These are phyloP conservation scores for Scaptomyza graminum DNA, from an alignment of 1,140 invertebrate genomes.

Conservation along the genomic window DNA sequence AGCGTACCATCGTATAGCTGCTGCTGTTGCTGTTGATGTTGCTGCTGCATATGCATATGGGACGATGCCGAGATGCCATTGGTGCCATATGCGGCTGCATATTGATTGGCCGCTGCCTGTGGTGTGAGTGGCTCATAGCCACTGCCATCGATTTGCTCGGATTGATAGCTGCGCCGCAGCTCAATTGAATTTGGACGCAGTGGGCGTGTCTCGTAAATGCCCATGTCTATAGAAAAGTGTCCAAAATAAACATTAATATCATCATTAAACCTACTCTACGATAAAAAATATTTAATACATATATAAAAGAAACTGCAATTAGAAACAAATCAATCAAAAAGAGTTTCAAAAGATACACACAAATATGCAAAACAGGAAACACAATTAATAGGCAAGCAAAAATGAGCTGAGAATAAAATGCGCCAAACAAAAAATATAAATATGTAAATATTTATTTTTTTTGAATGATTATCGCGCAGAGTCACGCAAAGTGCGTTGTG, in stretches of 20 bases:
- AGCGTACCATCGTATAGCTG: constrained; percentile 76
- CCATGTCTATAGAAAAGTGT: constrained; percentile 75
- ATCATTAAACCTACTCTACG: not conserved
- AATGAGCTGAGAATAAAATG: constrained; percentile 22
- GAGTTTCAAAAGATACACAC: constrained; percentile 13
- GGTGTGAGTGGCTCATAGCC: constrained; percentile 79
- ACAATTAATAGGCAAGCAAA: constrained; percentile 39
- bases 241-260: constrained; percentile 25
- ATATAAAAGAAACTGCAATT: too few species aligned
- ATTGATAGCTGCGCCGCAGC: constrained; percentile 87
- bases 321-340: constrained; percentile 20
- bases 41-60: constrained; percentile 68
- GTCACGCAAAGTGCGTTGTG: constrained; percentile 10
- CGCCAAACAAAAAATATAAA: constrained; percentile 14
- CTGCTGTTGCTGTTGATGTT: constrained; percentile 71
- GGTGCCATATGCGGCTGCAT: constrained; percentile 69
- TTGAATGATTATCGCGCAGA: constrained; percentile 13
- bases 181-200: constrained; percentile 91
- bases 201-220: constrained; percentile 85
- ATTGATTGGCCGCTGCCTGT: constrained; percentile 59
- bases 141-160: constrained; percentile 85
- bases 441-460: not conserved
- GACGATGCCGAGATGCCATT: constrained; percentile 72
- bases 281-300: not conserved
- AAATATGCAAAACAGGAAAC: constrained; percentile 26